Conservation (phyloP, 2,888 invertebrate species). For the Cerceris rybyensis region DNA sequence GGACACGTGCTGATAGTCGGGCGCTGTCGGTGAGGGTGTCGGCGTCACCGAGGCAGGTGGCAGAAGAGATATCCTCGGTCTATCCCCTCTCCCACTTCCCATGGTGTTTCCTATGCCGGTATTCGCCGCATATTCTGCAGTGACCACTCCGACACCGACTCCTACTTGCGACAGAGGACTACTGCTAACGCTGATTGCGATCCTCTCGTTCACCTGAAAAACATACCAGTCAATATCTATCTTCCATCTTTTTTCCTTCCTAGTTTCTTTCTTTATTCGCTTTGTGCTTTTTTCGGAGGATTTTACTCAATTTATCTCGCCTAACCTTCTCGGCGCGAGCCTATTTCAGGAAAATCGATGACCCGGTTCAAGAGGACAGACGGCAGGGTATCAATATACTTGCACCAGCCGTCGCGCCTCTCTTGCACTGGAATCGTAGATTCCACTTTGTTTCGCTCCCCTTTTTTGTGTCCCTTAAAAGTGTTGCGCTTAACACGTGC, state of each 20-base stretch:
- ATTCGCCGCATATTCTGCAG: conserved; percentile 63
- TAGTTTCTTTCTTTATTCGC: background rate
- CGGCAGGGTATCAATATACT: conserved; percentile 53
- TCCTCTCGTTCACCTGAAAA: conserved; percentile 79
- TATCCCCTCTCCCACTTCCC: conserved; percentile 78
- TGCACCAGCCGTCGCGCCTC: conserved; percentile 43
- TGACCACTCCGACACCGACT: conserved; percentile 71
- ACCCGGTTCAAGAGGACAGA: conserved; percentile 64
- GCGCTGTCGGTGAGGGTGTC: conserved; percentile 82
- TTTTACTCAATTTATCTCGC: conserved; percentile 56
- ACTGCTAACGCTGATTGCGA: conserved; percentile 80
- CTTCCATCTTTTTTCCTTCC: conserved; percentile 12
- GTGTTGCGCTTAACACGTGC: background rate
- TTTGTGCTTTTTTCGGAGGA: conserved; percentile 15
- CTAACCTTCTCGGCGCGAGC: conserved; percentile 51
- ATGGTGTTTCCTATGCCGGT: conserved; percentile 73
- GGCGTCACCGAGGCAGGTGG: conserved; percentile 84
- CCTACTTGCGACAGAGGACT: conserved; percentile 78
- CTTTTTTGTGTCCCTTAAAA: background rate
- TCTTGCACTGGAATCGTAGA: conserved; percentile 36
- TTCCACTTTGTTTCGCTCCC: conserved; percentile 1
- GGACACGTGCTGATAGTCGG: conserved; percentile 81
- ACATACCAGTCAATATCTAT: conserved; percentile 16
- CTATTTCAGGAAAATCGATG: conserved; percentile 70
- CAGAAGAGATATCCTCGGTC: conserved; percentile 87